A percentile compares a stretch with the other conserved stretches of the same genome.
Conservation (phyloP, 2,888 invertebrate genomes). For the Amorpha juglandis region DNA sequence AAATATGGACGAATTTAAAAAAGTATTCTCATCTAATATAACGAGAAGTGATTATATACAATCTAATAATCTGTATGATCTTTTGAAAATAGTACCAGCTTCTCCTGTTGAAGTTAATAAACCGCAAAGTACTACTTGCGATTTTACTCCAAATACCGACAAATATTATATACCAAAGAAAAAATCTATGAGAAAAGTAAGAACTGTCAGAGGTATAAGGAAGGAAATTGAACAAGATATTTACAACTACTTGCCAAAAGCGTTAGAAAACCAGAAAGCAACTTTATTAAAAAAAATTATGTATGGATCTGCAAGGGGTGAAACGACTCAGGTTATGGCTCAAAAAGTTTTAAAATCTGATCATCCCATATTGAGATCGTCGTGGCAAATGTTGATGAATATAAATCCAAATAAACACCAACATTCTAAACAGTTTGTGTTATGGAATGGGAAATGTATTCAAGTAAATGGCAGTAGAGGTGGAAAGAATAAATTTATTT, state of each 20-base stretch:
- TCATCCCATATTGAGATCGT: conserved; percentile 62
- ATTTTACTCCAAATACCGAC: conserved; percentile 60
- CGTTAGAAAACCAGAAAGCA: conserved; percentile 66
- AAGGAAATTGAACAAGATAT: conserved; percentile 66
- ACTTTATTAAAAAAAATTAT: conserved; percentile 67
- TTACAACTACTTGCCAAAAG: conserved; percentile 52
- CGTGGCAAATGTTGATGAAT: conserved; percentile 77
- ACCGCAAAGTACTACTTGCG: conserved; percentile 44
- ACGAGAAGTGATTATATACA: conserved; percentile 49
- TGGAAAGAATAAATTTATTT: conserved; percentile 65
- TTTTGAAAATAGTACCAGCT: conserved; percentile 57
- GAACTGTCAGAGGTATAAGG: conserved; percentile 70
- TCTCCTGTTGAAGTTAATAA: conserved; percentile 46
- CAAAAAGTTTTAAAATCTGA: conserved; percentile 60
- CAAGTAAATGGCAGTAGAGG: conserved; percentile 70
- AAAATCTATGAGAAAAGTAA: conserved; percentile 65
- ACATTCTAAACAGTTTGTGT: conserved; percentile 62
- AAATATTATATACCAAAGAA: conserved; percentile 68
- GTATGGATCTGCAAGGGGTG: conserved; percentile 57
- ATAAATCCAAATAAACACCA: conserved; percentile 63
- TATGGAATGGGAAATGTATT: conserved; percentile 66
- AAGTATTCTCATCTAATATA: conserved; percentile 66
- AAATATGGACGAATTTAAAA: conserved; percentile 38
- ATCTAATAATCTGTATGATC: conserved; percentile 61
- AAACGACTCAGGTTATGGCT: conserved; percentile 62